Evolutionary conservation across 2,888 invertebrate genomes (phyloP), one percentile per base, ranked within the genome.

Genomic region (Ptychoptera albimana): DNA sequence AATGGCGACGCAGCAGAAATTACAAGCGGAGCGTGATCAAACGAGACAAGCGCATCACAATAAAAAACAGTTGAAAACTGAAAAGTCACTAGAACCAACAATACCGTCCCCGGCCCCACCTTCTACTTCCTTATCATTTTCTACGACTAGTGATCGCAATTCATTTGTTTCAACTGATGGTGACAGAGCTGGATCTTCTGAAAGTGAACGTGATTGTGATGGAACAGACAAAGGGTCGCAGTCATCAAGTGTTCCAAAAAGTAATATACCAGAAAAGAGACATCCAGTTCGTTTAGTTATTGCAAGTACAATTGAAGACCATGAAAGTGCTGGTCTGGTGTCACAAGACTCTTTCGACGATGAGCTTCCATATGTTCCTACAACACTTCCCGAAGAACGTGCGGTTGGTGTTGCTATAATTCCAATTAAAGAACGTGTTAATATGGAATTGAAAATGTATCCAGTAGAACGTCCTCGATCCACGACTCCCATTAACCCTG

Each of bases 301-400:
- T 2, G 34, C 14, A 15, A 58, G 61, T 45, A 50, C 56, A 5
- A 60, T 71, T 15, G 71, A 74, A 51, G 79, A 79, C 53, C 67
- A 77, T 40, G 88, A 88, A 61, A 73, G 82, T 50, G 79, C 80
- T 50, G 77, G 79, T 2, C 70, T 89, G 37, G 85, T 88, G 39
- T 70, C 79, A 46, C 78, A 85, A 59, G 86, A 87, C 58, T 87
- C 87, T 35, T 82, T 85, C 57, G 87, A 87, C 56, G 82, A 82
- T 54, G 85, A 86, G 64, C 69, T 89, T 57, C 89, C 89, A 2
- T 88, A 86, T 60, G 77, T 89, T 56, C 88, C 89, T 45, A 88
- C 89, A n/a, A 89, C 88, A 44, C 67, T 89, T 57, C 89, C 89
- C 14, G 73, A 78, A 60, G 89, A 89, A 66, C 76, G 88, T 50